Conservation (phyloP, 1,140 invertebrate genomes). For the Oscheius sp. region DNA sequence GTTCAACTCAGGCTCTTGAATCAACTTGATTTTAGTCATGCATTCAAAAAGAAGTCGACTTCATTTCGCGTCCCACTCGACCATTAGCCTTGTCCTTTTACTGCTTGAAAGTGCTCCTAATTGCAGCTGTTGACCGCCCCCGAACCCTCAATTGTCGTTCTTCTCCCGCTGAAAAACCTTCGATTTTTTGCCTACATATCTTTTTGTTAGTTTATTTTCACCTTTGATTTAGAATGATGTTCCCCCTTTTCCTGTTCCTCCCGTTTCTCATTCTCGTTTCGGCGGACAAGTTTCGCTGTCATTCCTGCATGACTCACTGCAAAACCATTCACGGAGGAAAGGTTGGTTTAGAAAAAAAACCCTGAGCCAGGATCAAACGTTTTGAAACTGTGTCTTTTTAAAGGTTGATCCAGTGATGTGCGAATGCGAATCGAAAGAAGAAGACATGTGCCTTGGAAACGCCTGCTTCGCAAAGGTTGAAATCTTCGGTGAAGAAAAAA, state of each 20-base stretch:
- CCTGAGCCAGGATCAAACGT: not conserved
- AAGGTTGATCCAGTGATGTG: slow-evolving; percentile 27
- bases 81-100: not conserved
- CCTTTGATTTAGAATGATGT: not conserved
- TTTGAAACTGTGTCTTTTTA: slow-evolving; percentile 5
- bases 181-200: not conserved
- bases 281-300: slow-evolving; percentile 14
- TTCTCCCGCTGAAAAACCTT: too few relatives aligned
- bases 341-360: not conserved
- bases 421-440: slow-evolving; percentile 32
- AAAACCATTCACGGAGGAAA: slow-evolving; percentile 36
- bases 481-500: slow-evolving; percentile 50
- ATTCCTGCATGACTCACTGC: slow-evolving; percentile 42
- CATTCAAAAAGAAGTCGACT: too few relatives aligned
- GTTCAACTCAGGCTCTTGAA: too few relatives aligned
- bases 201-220: too few relatives aligned
- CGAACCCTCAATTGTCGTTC: too few relatives aligned
- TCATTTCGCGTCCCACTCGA: too few relatives aligned
- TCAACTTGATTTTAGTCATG: too few relatives aligned
- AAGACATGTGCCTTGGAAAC: slow-evolving; percentile 48
- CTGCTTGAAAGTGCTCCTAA: not conserved
- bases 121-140: not conserved
- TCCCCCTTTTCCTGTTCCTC: not conserved
- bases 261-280: not conserved
- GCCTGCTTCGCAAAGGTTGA: slow-evolving; percentile 59